Evolutionary conservation across 1,140 invertebrate genomes (phyloP), one percentile per base, ranked within the genome.

Genomic region (Harpegnathos saltator): DNA sequence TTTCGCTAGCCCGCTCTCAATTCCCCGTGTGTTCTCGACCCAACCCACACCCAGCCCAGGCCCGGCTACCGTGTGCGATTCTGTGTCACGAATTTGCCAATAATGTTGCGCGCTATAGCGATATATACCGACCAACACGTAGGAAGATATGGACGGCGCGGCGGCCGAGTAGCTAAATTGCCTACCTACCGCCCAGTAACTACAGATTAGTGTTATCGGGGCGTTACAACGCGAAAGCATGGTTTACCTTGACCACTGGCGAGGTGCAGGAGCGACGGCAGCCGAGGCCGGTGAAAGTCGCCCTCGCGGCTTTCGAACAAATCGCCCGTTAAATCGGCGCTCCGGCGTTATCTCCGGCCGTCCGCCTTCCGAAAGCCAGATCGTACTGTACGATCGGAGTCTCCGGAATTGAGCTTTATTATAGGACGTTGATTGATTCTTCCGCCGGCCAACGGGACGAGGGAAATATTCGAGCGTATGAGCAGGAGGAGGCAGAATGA

Each of bases 151-250:
- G 59, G 38, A 50, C 17, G 58, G 14, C 73, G 63, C 73, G 63
- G 66, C 52, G 69, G 50, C 74, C 52, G 59, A 77, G 73, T 38
- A 73, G 68, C 84, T 83, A 74, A 90, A 91, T 92, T 89, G 91
- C n/a, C n/a, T n/a, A 91, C 87, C 85, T 83, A 77, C 80, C 86
- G 61, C 82, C 90, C 88, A 91, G 90, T 93, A 92, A 91, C 92
- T 92, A 92, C 91, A 92, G 92, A 93, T 93, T 92, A 93, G 90
- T 91, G 91, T 92, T 93, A 93, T 93, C 92, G 90, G 90, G 90
- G 87, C 91, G 92, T 89, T 92, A 92, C 92, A 92, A 92, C 88
- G 88, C 85, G 89, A 91, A 92, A 90, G 86, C 88, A 90, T 90
- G 90, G 92, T 92, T 92, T 92, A 92, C 92, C 92, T 92, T 92